These are phyloP conservation scores for Diceros bicornis DNA, from an alignment of 2,797 vertebrate species.

Conservation along the genomic window DNA sequence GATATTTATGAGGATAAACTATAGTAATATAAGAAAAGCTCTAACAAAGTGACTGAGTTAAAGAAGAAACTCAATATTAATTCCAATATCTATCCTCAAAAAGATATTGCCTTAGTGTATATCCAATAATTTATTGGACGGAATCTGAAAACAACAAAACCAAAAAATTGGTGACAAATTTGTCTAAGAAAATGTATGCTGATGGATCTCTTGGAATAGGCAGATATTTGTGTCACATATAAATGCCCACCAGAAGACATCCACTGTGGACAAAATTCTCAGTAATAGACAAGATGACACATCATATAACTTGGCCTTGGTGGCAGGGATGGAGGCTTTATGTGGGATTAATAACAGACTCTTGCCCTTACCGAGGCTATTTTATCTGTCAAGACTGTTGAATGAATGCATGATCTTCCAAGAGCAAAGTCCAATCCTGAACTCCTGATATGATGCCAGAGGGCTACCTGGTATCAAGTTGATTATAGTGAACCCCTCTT, in stretches of 20 bases:
- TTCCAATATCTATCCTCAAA: not conserved
- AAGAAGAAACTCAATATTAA: not conserved
- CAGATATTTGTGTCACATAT: not conserved
- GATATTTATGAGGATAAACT: not conserved
- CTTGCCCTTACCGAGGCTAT: not conserved
- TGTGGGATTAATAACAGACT: not conserved
- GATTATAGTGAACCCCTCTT: not conserved
- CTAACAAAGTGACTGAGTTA: not conserved
- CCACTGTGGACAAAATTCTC: not conserved
- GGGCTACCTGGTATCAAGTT: too few species aligned
- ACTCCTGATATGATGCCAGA: not conserved
- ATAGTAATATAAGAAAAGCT: not conserved
- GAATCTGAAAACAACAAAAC: not conserved
- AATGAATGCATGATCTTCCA: not conserved
- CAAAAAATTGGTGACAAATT: not conserved
- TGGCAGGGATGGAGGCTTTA: not conserved
- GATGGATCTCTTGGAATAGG: not conserved
- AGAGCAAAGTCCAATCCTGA: not conserved
- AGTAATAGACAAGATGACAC: not conserved
- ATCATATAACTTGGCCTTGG: not conserved
- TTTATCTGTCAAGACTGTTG: not conserved
- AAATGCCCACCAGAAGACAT: not conserved
- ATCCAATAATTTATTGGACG: not conserved
- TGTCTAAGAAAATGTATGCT: not conserved
- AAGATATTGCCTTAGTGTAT: not conserved